phyloP scores from a whole-genome alignment of 2,797 vertebrate species.

The Sebastes steindachneri region DNA sequence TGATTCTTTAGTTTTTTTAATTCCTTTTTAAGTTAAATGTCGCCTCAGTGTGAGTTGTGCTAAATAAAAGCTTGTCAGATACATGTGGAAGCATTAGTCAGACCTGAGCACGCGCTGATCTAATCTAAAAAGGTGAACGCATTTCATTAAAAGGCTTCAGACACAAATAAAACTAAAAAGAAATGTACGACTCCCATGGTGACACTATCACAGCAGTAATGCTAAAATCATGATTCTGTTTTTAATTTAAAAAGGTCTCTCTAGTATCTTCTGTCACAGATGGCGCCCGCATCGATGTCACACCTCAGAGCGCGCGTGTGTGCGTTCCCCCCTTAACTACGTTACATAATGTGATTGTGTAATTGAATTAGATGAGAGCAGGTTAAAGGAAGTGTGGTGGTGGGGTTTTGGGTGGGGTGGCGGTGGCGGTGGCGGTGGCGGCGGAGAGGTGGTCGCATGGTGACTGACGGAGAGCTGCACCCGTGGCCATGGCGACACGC shows the following conservation, averaged over 20 bases:
- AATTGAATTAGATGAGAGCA: conserved; percentile 50
- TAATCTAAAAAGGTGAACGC: not conserved
- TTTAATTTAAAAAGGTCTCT: not conserved
- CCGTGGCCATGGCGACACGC: conserved; percentile 42
- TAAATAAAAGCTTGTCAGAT: not conserved
- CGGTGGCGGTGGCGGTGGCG: not conserved
- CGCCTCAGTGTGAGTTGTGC: not conserved
- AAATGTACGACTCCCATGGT: not conserved
- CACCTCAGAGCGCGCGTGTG: conserved; percentile 19
- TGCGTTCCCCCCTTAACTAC: not conserved
- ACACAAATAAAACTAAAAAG: not conserved
- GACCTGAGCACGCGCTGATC: not conserved
- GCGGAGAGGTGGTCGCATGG: not conserved
- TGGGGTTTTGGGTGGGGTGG: no score
- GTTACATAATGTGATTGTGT: conserved; percentile 47
- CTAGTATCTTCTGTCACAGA: not conserved
- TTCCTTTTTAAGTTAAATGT: not conserved
- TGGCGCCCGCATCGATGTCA: not conserved
- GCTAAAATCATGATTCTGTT: not conserved
- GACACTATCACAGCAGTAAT: not conserved
- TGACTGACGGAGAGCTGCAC: conserved; percentile 18
- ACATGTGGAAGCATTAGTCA: not conserved
- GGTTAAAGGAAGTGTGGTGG: conserved; percentile 32
- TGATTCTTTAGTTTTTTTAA: not conserved
- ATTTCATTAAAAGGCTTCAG: not conserved